These are phyloP conservation scores for Coremacera marginata DNA, from an alignment of 2,888 invertebrate species.

Conservation along the genomic window DNA sequence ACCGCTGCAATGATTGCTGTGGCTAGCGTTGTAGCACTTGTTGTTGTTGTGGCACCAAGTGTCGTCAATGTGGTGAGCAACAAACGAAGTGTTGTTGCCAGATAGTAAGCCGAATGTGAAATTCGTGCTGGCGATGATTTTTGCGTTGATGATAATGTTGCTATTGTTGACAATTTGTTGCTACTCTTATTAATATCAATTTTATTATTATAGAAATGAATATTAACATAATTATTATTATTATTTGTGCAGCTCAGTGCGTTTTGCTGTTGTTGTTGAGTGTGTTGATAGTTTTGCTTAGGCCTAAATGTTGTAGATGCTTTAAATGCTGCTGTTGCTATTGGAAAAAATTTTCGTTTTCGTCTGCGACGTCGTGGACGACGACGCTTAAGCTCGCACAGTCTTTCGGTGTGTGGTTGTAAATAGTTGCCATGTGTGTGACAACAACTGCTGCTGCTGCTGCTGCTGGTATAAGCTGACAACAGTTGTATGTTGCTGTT, in stretches of 20 bases:
- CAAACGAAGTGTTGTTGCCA: conserved; percentile 39
- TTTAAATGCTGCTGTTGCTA: conserved; percentile 28
- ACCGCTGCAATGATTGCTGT: conserved; percentile 42
- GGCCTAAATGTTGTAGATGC: conserved; percentile 11
- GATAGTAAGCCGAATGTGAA: conserved; percentile 10
- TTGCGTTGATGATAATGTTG: conserved; percentile 42
- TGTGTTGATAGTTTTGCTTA: neutral
- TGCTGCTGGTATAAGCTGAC: neutral
- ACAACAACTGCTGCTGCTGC: conserved; percentile 9
- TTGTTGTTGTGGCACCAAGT: conserved; percentile 42
- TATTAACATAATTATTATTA: conserved; percentile 37
- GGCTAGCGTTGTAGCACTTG: conserved; percentile 30
- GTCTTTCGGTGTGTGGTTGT: conserved; percentile 62
- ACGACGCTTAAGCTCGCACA: conserved; percentile 63
- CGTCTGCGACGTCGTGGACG: conserved; percentile 64
- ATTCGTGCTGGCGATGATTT: conserved; percentile 46
- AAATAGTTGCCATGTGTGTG: conserved; percentile 23
- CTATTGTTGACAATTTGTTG: conserved; percentile 32
- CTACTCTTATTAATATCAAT: neutral
- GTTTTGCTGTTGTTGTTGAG: conserved; percentile 32
- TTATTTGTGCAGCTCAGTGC: neutral
- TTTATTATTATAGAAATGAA: conserved; percentile 19
- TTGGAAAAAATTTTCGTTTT: conserved; percentile 50
- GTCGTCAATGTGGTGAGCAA: conserved; percentile 47
- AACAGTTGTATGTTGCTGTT: neutral